A percentile compares a stretch with the other conserved stretches of the same genome.
Evolutionary conservation across 2,797 vertebrate species (phyloP).

Genomic region (Ciconia nigra): DNA sequence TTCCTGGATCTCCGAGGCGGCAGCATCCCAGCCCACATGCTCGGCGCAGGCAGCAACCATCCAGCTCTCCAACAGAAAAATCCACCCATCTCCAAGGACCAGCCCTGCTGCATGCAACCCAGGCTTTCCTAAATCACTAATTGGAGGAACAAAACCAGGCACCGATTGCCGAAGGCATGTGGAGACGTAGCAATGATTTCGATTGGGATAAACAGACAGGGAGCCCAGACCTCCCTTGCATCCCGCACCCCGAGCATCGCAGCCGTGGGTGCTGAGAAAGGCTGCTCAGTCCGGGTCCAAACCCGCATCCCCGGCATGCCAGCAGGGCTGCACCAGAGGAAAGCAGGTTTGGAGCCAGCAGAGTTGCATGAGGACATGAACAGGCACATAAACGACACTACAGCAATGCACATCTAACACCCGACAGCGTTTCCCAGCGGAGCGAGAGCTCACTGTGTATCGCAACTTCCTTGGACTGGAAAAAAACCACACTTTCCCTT

Average conservation of each 20-base stretch:
- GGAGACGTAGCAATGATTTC: not conserved
- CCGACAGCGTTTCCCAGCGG: not conserved
- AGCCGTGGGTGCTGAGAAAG: fast-evolving
- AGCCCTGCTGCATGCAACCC: not conserved
- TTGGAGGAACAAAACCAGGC: not conserved
- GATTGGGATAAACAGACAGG: not conserved
- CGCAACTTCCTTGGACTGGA: fast-evolving
- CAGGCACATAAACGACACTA: not conserved
- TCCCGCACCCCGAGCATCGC: fast-evolving
- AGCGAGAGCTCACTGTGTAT: fast-evolving
- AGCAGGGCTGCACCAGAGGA: not conserved
- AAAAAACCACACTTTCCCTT: not conserved
- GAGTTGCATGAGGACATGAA: fast-evolving
- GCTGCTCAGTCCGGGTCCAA: not conserved
- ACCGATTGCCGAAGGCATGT: fast-evolving
- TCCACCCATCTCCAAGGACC: not conserved
- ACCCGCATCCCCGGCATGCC: not conserved
- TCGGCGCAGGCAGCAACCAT: fast-evolving
- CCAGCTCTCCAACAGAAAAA: not conserved
- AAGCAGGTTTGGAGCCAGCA: not conserved
- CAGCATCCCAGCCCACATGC: not conserved
- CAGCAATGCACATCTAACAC: not conserved
- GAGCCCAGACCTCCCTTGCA: not conserved
- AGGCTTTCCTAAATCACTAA: not conserved
- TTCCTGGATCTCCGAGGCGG: not conserved